Conservation (phyloP, 2,888 invertebrate genomes). For the Dioctria rufipes region DNA sequence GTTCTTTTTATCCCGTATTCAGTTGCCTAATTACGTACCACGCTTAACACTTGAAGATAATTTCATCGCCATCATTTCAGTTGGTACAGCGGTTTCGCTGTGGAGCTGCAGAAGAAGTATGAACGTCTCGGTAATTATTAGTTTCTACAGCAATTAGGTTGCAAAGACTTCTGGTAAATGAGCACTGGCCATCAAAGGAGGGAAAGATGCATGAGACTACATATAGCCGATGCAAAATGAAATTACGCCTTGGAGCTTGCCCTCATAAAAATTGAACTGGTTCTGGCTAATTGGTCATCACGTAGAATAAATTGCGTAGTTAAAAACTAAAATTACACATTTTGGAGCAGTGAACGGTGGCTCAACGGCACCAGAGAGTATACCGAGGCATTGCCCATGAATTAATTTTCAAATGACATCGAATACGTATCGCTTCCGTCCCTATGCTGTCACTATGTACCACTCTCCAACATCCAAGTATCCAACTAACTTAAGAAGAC, state of each 20-base stretch:
- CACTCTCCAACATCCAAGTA: neutral
- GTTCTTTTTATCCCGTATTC: slow-evolving; percentile 30
- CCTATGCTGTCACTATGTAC: neutral
- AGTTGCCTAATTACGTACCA: slow-evolving; percentile 32
- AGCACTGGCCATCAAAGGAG: neutral
- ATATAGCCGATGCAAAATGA: neutral
- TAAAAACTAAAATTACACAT: slow-evolving; percentile 15
- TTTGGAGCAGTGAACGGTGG: neutral
- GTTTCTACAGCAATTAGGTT: slow-evolving; percentile 30
- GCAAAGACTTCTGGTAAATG: slow-evolving; percentile 28
- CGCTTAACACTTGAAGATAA: slow-evolving; percentile 25
- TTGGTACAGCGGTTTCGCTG: neutral
- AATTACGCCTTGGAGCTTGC: neutral
- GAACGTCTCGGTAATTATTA: slow-evolving; percentile 15
- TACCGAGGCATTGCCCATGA: neutral
- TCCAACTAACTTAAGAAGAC: neutral
- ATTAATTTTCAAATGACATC: neutral
- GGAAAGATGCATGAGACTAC: neutral
- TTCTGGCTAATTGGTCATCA: slow-evolving; percentile 43
- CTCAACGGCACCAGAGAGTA: too few species aligned
- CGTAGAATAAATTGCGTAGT: slow-evolving; percentile 20
- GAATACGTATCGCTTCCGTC: neutral
- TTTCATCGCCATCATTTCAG: neutral
- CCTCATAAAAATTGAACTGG: slow-evolving; percentile 41
- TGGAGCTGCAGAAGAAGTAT: neutral